phyloP scores from a whole-genome alignment of 2,888 invertebrate species.

The Chironomus tentans region DNA sequence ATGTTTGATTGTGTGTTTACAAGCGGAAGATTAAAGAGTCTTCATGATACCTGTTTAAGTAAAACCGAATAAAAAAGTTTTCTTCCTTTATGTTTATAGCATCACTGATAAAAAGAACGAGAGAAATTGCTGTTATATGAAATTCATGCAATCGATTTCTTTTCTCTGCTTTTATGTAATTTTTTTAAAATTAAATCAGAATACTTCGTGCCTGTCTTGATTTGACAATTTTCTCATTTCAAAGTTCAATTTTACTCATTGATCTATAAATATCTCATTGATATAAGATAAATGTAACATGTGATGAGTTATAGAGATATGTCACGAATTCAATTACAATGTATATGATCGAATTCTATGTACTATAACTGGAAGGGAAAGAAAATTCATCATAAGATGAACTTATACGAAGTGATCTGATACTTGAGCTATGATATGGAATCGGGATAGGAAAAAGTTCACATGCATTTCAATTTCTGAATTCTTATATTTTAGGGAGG shows the following conservation, averaged over 20 bases:
- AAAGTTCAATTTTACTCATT: neutral
- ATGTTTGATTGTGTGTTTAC: constrained; percentile 27
- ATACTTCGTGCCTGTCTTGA: no score
- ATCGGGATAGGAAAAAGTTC: no score
- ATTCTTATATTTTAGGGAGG: no score
- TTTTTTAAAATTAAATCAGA: no score
- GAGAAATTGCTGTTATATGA: neutral
- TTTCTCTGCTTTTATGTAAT: neutral
- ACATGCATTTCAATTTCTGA: no score
- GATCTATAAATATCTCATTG: neutral
- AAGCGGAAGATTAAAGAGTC: constrained; percentile 24
- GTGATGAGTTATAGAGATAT: constrained; percentile 12
- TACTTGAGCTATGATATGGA: neutral
- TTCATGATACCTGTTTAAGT: neutral
- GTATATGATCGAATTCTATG: neutral
- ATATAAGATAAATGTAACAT: neutral
- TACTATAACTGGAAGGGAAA: neutral
- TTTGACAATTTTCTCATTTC: neutral
- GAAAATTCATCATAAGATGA: neutral
- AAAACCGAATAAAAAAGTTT: neutral
- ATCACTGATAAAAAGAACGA: neutral
- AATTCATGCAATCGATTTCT: neutral
- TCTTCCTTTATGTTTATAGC: neutral
- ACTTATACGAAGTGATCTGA: neutral
- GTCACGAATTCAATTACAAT: constrained; percentile 23